Base-by-base conservation (phyloP, 2,113 vertebrate genomes). In the Myrmophylax atrothorax region DNA sequence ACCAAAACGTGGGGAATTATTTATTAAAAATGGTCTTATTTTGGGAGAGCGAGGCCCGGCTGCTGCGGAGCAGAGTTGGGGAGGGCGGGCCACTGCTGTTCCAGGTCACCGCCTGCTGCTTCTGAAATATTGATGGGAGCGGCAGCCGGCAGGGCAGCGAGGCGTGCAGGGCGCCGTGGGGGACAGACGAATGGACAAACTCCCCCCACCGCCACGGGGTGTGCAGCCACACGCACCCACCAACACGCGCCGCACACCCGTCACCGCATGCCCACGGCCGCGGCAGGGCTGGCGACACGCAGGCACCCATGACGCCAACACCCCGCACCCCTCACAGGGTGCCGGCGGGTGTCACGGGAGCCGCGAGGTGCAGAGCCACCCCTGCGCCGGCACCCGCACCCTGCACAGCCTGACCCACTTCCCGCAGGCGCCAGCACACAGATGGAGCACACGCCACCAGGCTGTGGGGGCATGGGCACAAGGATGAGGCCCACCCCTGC, bases 11-110 rank as follows among this genome's bases (percentile, higher is more conserved):
- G 96, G 96, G 90, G 89, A 94, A 97, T 95, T 97, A 94, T 98
- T 98, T 98, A 98, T 98, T 98, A 98, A 98, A 98, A 98, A 97
- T 97, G 97, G 96, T 98, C 97, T 98, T 98, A 98, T 98, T 98
- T 98, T 97, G 97, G 90, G 95, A 97, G 64, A 70, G 78, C 42
- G 1, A 60, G 50, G 77, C 82, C 91, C 63, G 50, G 74, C 91
- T 91, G 69, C 78, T 73, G 93, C 29, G 22, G 40, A 13, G 40
- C 24, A 7, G 49, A 50, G 24, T 13, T 9, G 35, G 35, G 22
- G 62, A 31, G 18, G 18, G 50, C 23, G 56, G 33, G 18, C n/a
- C 22, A 11, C 69, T 56, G 93, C 84, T 94, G 96, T 97, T 98
- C 97, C 98, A 97, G 97, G 97, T 97, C 98, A 97, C 91, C n/a